Base-by-base conservation (phyloP, 2,888 invertebrate genomes). In the Ectobius pallidus region DNA sequence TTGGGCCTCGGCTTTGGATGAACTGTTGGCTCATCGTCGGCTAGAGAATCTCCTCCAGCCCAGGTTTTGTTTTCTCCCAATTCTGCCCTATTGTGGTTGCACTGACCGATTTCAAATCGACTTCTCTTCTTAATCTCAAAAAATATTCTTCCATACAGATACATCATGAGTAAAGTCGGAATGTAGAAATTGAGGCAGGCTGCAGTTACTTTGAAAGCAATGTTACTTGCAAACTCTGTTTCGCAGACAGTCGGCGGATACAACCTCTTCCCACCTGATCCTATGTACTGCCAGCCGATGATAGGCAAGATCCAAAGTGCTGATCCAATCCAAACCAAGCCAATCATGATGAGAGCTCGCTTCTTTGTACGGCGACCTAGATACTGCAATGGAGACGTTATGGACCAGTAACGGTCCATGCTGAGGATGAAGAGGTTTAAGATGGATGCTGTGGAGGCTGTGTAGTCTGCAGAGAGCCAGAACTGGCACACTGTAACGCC, bases 381-480 rank as follows among this genome's bases (percentile, higher is more conserved):
- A 78, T 86, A 86, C 71, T 82, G 80, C n/a, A 86, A 78, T 2
- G 86, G 86, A 3, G 83, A 81, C 18, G 84, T 84, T 63, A 86
- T 85, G 30, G 85, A 84, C 85, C 86, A 86, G 78, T 86, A 86
- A 20, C 85, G 80, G 77, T 85, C 85, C 62, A 84, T 79, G 32
- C 83, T 83, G 20, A 85, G 80, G 22, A 84, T 82, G 77, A 87
- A 86, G 42, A 88, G 82, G 78, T 88, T 88, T 62, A 88, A 83
- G 73, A 88, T 88, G 69, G 86, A 86, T 9, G 87, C 87, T 0
- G 87, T 88, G 78, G 85, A 85, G 71, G 88, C 88, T 1, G 85
- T 87, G 79, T 88, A 87, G 79, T 88, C 87, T 18, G 85, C 84
- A 3, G 84, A 85, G 44, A 87, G 83, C 87, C 87, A 88, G 73